Conservation (phyloP, 2,888 invertebrate species). For the Eupithecia pulchellata region DNA sequence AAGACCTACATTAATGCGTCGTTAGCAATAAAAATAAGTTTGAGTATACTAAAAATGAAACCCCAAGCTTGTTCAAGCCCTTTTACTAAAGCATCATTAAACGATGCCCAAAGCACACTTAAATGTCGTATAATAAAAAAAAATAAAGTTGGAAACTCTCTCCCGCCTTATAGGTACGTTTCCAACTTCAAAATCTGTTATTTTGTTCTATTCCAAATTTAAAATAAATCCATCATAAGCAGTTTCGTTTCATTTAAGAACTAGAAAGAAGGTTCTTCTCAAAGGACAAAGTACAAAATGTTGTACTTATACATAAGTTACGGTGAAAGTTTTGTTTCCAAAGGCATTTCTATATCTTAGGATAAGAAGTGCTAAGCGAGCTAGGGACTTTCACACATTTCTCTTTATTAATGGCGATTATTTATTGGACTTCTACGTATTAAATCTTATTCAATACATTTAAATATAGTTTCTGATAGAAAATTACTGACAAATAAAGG, state of each 20-base stretch:
- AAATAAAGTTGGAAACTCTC: no score
- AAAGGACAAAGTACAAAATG: neutral
- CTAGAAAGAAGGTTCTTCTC: neutral
- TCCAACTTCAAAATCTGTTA: no score
- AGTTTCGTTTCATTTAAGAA: neutral
- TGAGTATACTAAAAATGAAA: no score
- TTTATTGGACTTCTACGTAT: neutral
- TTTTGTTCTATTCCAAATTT: neutral
- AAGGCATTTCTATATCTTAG: constrained; percentile 6
- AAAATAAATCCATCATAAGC: neutral
- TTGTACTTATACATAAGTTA: neutral
- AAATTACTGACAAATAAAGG: neutral
- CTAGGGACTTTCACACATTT: constrained; percentile 12
- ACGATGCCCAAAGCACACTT: no score
- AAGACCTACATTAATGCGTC: no score
- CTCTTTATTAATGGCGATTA: constrained; percentile 3
- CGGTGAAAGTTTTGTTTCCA: constrained; percentile 14
- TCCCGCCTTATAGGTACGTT: no score
- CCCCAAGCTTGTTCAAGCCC: no score
- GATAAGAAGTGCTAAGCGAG: constrained; percentile 1
- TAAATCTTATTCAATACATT: neutral
- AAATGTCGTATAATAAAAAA: no score
- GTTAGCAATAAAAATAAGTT: no score
- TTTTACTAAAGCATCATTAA: no score
- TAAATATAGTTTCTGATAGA: neutral